Evolutionary conservation across 1,140 invertebrate species (phyloP), one percentile per base, ranked within the genome.

Genomic region (Intoshia linei): DNA sequence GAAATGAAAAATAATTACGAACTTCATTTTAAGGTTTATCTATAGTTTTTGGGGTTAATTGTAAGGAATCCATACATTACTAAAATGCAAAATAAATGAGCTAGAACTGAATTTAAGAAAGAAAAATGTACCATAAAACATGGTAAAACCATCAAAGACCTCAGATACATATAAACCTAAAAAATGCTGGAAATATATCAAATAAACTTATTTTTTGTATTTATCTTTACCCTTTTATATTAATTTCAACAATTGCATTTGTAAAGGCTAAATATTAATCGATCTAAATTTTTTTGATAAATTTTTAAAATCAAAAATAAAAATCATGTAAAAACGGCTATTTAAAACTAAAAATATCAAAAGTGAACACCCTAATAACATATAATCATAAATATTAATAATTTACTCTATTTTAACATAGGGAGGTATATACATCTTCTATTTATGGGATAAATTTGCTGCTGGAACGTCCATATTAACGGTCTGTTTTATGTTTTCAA

Each of bases 351-450:
- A 5, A 19, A 4, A 35, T 5, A 20, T 6, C 4, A 6, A 22
- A 17, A n/a, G n/a, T n/a, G n/a, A n/a, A n/a, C n/a, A n/a, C n/a
- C n/a, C n/a, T n/a, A n/a, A n/a, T n/a, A n/a, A 19, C 4, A 20
- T 18, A 36, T 25, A 15, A 14, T 36, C 17, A 7, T 18, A 25
- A 30, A 4, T 30, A 15, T 20, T 19, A n/a, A 15, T 38, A 19
- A 7, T 10, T 30, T 3, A 23, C 11, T 23, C 31, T 25, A 17
- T 22, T 2, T 33, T 37, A 14, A 17, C 33, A 32, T 37, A 62
- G 61, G 59, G 59, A 17, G 60, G 59, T 3, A 57, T 57, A 38
- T 63, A 60, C 37, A 51, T 60, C 11, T 58, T 62, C 43, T 52
- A 53, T 15, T 52, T 62, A 36, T 50, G 62, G 43, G 61, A 63